A percentile compares a stretch with the other conserved stretches of the same genome.
Evolutionary conservation across 2,113 vertebrate genomes (phyloP).

Genomic region (Antennarius striatus): DNA sequence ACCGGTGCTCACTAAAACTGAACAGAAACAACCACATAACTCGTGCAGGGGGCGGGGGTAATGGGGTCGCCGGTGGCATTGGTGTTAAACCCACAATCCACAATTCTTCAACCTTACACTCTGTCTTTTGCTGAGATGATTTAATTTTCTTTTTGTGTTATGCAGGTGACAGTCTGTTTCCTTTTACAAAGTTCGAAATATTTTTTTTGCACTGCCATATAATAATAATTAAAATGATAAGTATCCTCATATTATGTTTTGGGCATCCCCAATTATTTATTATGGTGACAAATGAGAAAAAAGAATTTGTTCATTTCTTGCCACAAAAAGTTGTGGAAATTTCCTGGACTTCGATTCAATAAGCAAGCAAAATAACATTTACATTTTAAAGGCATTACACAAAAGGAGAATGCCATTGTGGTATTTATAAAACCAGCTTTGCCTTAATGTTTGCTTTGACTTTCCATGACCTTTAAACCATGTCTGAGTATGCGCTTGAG

Average conservation of each 20-base stretch:
- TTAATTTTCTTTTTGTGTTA: conserved; percentile 2
- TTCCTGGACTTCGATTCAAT: conserved; percentile 19
- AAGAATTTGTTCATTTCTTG: background rate
- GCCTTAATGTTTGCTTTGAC: conserved; percentile 29
- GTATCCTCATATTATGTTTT: background rate
- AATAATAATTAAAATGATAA: background rate
- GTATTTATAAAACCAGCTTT: conserved; percentile 20
- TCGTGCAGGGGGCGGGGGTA: conserved; percentile 27
- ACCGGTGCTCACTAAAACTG: conserved; percentile 29
- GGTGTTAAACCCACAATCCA: conserved; percentile 46
- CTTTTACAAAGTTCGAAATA: background rate
- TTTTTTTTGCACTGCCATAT: background rate
- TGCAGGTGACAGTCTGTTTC: background rate
- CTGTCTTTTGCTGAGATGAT: conserved; percentile 9
- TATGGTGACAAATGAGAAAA: no score
- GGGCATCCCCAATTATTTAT: background rate
- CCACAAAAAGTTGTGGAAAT: conserved; percentile 10
- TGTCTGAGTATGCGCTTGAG: background rate
- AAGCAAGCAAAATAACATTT: conserved; percentile 16
- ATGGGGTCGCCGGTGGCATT: conserved; percentile 46
- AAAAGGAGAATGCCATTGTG: conserved; percentile 12
- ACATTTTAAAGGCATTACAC: conserved; percentile 40
- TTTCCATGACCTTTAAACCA: conserved; percentile 26
- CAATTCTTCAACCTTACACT: conserved; percentile 20
- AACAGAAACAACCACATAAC: conserved; percentile 44